Evolutionary conservation across 1,140 invertebrate species (phyloP), one percentile per base, ranked within the genome.

Genomic region (Cotesia typhae): DNA sequence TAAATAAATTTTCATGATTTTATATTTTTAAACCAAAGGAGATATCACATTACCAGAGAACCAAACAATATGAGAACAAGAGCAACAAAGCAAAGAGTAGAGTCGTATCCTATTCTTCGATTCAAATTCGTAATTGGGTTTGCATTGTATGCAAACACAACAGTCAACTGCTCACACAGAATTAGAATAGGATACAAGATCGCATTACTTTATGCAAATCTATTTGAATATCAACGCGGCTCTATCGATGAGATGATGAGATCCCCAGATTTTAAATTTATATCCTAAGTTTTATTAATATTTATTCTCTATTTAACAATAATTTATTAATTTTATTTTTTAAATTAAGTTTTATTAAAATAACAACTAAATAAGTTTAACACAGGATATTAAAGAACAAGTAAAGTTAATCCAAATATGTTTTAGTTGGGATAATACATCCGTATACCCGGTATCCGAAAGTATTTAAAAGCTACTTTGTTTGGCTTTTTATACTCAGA

Each of bases 171-270:
- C 41, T 28, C n/a, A 51, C 41, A 47, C 20, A 17, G 20, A 20
- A 20, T 5, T 17, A 28, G 28, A 59, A 35, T 68, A n/a, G 55
- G 20, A 59, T 41, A 17, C 53, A 36, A 4, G 55, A 68, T 59
- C 53, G 67, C 57, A 68, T 68, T 68, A 68, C 67, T 28, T 59
- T 68, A 68, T 68, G 67, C 67, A 68, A 68, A 68, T 68, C 14
- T 68, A 35, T 60, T 37, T 55, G 67, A 68, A 68, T 59, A 68
- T 68, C 6, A 38, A 68, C 35, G 12, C 67, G 12, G 36, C 2
- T 14, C 7, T 55, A 68, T 68, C 35, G 67, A 68, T 68, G 38
- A 12, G 6, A 14, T 68, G 37, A 28, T 28, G 28, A 28, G 28
- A 28, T 28, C 14, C 2, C 17, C 35, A 7, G 38, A 47, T 9